Evolutionary conservation across 2,113 vertebrate species (phyloP).

Genomic region (Poecilia latipinna): DNA sequence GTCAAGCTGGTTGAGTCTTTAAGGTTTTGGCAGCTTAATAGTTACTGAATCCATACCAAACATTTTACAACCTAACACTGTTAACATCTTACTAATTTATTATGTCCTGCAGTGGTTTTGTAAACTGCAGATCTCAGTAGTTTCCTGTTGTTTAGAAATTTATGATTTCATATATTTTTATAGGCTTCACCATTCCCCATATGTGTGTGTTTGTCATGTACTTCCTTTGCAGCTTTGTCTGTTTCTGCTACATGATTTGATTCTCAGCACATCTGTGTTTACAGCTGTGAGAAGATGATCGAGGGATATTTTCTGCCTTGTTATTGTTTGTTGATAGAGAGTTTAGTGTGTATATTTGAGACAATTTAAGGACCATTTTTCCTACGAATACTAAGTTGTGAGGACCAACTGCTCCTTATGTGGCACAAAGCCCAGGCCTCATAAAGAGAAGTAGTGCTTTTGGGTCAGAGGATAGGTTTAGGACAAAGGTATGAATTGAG

Average conservation of each 20-base stretch:
- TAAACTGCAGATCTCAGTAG: not conserved
- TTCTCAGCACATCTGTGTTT: slow-evolving; percentile 66
- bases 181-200: not conserved
- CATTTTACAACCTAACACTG: not conserved
- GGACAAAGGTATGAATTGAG: too few relatives aligned
- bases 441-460: too few relatives aligned
- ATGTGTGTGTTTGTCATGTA: slow-evolving; percentile 19
- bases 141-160: not conserved
- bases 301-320: slow-evolving; percentile 44
- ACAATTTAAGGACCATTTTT: too few relatives aligned
- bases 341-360: slow-evolving; percentile 27
- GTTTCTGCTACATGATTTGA: slow-evolving; percentile 37
- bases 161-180: slow-evolving; percentile 4
- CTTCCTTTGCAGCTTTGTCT: slow-evolving; percentile 39
- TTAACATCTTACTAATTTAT: too few relatives aligned
- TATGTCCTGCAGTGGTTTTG: not conserved
- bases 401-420: too few relatives aligned
- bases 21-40: slow-evolving; percentile 6
- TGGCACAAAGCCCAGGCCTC: too few relatives aligned
- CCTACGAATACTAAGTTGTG: too few relatives aligned
- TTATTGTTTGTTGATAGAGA: slow-evolving; percentile 60
- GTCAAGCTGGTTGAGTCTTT: slow-evolving; percentile 27
- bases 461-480: too few relatives aligned
- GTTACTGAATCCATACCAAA: slow-evolving; percentile 10
- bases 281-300: slow-evolving; percentile 61